A percentile compares a stretch with the other conserved stretches of the same genome.
These are phyloP conservation scores for Halichoeres trimaculatus DNA, from an alignment of 2,113 vertebrate genomes.

Conservation along the genomic window DNA sequence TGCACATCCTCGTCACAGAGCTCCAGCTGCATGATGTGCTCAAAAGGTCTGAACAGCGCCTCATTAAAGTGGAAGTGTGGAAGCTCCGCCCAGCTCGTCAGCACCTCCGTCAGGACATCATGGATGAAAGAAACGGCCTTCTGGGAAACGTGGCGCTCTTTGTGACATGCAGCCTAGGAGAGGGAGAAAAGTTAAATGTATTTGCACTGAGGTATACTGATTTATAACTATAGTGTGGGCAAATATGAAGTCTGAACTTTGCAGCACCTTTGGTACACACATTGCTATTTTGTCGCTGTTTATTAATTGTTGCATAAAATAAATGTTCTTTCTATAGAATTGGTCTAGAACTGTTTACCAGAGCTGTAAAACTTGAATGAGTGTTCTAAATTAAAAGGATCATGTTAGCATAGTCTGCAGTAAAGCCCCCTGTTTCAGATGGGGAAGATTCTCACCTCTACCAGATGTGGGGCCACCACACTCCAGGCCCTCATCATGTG, in stretches of 20 bases:
- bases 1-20: slow-evolving; percentile 97
- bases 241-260: neutral
- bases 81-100: slow-evolving; percentile 92
- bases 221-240: neutral
- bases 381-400: no score
- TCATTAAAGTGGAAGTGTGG: slow-evolving; percentile 97
- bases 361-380: no score
- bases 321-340: no score
- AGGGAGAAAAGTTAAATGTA: neutral
- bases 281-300: no score
- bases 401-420: no score
- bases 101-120: slow-evolving; percentile 93
- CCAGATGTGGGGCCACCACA: slow-evolving; percentile 95
- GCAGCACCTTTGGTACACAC: no score
- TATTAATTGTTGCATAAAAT: no score
- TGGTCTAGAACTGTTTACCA: no score
- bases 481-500: slow-evolving; percentile 97
- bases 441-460: slow-evolving; percentile 85
- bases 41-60: slow-evolving; percentile 94
- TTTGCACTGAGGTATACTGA: no score
- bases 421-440: neutral
- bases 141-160: slow-evolving; percentile 95
- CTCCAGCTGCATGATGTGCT: slow-evolving; percentile 98
- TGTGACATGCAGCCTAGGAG: slow-evolving; percentile 93
- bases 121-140: slow-evolving; percentile 98